Conservation (phyloP, 2,797 vertebrate genomes). For the Onychomys arenicola region DNA sequence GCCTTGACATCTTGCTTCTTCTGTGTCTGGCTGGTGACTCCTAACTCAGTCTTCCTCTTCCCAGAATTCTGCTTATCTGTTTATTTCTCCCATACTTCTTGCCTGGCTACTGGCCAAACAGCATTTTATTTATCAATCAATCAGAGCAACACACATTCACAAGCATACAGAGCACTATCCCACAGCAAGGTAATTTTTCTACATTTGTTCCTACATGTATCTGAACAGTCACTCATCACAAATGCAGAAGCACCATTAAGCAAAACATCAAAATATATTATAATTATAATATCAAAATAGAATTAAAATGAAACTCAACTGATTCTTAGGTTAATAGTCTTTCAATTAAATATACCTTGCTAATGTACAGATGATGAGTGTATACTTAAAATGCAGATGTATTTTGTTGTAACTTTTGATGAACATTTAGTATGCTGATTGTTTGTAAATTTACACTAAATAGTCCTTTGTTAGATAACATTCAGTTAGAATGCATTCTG, state of each 20-base stretch:
- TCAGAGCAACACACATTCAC: no score
- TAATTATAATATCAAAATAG: constrained; percentile 54
- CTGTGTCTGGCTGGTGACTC: no score
- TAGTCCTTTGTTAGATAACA: neutral
- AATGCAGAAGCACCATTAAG: neutral
- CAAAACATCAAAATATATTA: constrained; percentile 6
- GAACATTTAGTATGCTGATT: neutral
- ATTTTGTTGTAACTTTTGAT: constrained; percentile 46
- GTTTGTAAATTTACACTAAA: constrained; percentile 29
- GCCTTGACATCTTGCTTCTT: no score
- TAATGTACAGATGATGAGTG: constrained; percentile 33
- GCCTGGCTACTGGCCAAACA: no score
- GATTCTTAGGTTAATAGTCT: constrained; percentile 46
- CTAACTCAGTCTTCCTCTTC: no score
- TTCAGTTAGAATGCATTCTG: constrained; percentile 6
- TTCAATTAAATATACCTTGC: constrained; percentile 42
- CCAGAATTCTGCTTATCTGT: no score
- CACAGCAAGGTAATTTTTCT: neutral
- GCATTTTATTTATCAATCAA: no score
- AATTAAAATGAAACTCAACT: constrained; percentile 52
- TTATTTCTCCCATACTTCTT: no score
- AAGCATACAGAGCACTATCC: no score
- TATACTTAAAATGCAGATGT: constrained; percentile 43
- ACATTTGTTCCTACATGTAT: neutral
- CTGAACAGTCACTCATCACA: neutral